Base-by-base conservation (phyloP, 2,113 vertebrate genomes). In the Sebastes fasciatus region DNA sequence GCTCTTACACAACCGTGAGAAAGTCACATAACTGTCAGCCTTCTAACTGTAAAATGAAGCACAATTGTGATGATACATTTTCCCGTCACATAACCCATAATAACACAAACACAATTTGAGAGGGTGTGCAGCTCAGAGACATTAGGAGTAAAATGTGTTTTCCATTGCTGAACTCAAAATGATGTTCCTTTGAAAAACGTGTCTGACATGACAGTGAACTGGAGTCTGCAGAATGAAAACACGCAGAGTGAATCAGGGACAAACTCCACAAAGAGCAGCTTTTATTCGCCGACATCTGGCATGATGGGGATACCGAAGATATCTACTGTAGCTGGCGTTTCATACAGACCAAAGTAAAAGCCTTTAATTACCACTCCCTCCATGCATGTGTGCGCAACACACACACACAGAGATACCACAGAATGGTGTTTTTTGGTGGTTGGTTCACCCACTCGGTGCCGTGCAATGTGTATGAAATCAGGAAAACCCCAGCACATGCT, bases 211-310 rank as follows among this genome's bases (percentile, higher is more conserved):
- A 80, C 12, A 1, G 21, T 17, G 49, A 77, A 71, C 12, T 5
- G 2, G 14, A 76, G 21, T 63, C 54, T 51, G 62, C 12, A 71
- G 65, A 57, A 61, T 54, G 79, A 48, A 83, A 73, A 73, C 75
- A 70, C 4, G 52, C 21, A 19, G 52, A 74, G 55, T 14, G 54
- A 64, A 48, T 64, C 54, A 4, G 46, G 43, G 77, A 81, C 77
- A 81, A 63, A 82, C 16, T 62, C 8, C 3, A 88, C 78, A 83
- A 34, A 86, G 79, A 74, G 60, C 69, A 57, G 58, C 67, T 87
- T 79, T 82, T 62, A 71, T 79, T 74, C 19, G 1, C 17, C 12
- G 34, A 80, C 52, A 74, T 71, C 74, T 66, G 81, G 63, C 62
- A 21, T 13, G 21, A 45, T 52, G 7, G 3, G 34, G 43, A 66